phyloP scores from a whole-genome alignment of 2,888 invertebrate genomes.

The Zygogramma bicolorata region DNA sequence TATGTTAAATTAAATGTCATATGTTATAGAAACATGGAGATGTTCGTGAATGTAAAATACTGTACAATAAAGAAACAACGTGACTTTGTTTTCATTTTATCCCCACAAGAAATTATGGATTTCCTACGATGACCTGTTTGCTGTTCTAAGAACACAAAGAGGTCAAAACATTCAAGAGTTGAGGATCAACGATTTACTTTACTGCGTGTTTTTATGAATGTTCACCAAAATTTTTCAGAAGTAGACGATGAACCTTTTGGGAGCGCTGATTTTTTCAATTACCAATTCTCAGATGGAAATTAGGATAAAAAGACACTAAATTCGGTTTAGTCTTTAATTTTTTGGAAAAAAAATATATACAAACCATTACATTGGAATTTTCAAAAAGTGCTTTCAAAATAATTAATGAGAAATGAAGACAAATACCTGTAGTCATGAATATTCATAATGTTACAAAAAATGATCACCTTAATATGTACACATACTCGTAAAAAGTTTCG shows the following conservation, averaged over 20 bases:
- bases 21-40: neutral
- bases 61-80: neutral
- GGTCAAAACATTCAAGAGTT: too few species aligned
- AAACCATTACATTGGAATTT: neutral
- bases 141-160: too few species aligned
- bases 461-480: neutral
- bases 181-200: too few species aligned
- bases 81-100: too few species aligned
- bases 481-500: neutral
- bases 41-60: neutral
- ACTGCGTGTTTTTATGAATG: too few species aligned
- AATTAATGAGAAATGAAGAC: neutral
- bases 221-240: too few species aligned
- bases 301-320: neutral
- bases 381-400: neutral
- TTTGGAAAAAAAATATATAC: constrained; percentile 8
- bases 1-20: neutral
- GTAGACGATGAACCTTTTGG: too few species aligned
- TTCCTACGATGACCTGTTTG: too few species aligned
- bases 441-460: neutral
- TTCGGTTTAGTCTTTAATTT: neutral
- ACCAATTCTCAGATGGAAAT: too few species aligned
- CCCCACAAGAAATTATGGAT: too few species aligned
- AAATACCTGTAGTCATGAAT: neutral
- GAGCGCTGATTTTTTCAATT: too few species aligned